These are phyloP conservation scores for Tinea semifulvella DNA, from an alignment of 2,888 invertebrate genomes.

Conservation along the genomic window DNA sequence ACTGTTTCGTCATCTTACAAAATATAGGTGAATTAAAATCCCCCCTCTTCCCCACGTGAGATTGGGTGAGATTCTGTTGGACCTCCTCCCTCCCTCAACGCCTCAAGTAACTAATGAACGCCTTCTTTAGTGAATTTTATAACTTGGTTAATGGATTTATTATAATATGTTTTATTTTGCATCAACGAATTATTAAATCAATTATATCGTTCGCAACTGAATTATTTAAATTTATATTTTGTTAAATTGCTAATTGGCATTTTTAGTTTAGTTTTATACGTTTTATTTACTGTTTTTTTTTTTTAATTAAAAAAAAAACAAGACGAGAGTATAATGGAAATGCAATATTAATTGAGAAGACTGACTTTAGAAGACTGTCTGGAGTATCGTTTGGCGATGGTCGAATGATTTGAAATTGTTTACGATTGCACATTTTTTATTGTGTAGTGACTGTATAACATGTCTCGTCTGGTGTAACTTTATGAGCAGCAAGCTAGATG, in stretches of 20 bases:
- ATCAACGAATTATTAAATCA: background rate
- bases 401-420: constrained; percentile 3
- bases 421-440: constrained; percentile 5
- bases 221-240: background rate
- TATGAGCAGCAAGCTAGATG: constrained; percentile 4
- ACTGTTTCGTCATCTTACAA: too few relatives aligned
- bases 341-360: constrained; percentile 61
- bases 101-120: too few relatives aligned
- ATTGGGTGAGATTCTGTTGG: too few relatives aligned
- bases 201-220: background rate
- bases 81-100: too few relatives aligned
- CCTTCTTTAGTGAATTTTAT: too few relatives aligned
- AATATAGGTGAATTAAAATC: too few relatives aligned
- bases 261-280: constrained; percentile 10
- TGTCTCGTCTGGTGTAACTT: constrained; percentile 4
- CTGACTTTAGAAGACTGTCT: constrained; percentile 65
- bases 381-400: constrained; percentile 19
- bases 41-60: too few relatives aligned
- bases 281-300: constrained; percentile 1
- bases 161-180: background rate
- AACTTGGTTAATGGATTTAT: constrained; percentile 4
- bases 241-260: constrained; percentile 6
- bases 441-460: constrained; percentile 7
- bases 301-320: constrained; percentile 4
- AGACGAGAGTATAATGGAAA: constrained; percentile 23